Evolutionary conservation across 2,888 invertebrate genomes (phyloP).

Genomic region (Pomacea canaliculata): DNA sequence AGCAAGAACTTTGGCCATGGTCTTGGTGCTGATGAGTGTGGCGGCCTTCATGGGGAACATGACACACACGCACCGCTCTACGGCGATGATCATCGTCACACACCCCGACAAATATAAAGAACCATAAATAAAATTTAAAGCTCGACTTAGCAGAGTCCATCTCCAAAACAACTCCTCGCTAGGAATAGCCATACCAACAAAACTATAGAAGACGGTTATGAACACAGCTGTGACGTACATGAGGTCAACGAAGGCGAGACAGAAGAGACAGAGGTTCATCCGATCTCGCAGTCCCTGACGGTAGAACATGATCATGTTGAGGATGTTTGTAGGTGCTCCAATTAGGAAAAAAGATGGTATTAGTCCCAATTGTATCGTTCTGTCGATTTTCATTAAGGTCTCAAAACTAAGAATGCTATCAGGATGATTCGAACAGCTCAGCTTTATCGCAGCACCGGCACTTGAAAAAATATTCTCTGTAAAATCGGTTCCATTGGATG

Average conservation of each 20-base stretch:
- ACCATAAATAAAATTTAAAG: not conserved
- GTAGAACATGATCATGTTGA: not conserved
- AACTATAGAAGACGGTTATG: not conserved
- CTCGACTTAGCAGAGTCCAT: not conserved
- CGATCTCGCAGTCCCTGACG: not conserved
- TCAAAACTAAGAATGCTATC: too few species aligned
- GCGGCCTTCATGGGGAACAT: conserved; percentile 4
- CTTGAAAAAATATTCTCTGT: too few species aligned
- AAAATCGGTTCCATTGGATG: too few species aligned
- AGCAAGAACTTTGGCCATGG: not conserved
- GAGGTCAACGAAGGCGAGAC: not conserved
- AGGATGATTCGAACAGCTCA: too few species aligned
- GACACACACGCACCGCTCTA: not conserved
- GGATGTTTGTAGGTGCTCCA: not conserved
- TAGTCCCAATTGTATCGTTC: not conserved
- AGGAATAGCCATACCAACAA: conserved; percentile 29
- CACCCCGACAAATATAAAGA: not conserved
- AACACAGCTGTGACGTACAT: not conserved
- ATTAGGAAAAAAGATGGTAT: not conserved
- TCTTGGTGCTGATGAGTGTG: not conserved
- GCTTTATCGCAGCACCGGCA: too few species aligned
- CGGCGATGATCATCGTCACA: not conserved
- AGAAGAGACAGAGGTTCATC: not conserved
- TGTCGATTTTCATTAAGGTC: not conserved
- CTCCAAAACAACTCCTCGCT: not conserved